Base-by-base conservation (phyloP, 1,140 invertebrate species). In the Drosophila ogumai region DNA sequence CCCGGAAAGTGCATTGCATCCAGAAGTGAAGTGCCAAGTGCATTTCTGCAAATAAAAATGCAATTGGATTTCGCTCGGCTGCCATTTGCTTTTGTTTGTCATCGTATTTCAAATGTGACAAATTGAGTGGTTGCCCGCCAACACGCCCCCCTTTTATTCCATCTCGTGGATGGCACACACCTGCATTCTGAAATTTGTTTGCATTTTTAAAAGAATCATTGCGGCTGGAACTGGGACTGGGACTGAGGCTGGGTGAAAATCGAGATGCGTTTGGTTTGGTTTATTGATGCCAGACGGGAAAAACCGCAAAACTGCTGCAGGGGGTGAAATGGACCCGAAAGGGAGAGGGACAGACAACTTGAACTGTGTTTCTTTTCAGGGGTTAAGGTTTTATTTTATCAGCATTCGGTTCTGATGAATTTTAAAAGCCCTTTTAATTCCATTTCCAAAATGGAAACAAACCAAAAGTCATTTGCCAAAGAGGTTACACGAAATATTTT, bases 1-100 rank as follows among this genome's bases (percentile, higher is more conserved):
- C 32, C 38, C n/a, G 41, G 31, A 8, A 22, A 63, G 54, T 49
- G 69, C 59, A 77, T 52, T 46, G 58, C 55, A 59, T 60, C 58
- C 50, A 54, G 46, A 47, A 47, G 64, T 72, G 64, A 82, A 87
- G 86, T 91, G 87, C 75, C 75, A 86, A 90, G 55, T 73, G 79
- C 88, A 80, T 91, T 90, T 73, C 67, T 87, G 86, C 63, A 91
- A 90, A 90, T 91, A 91, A 91, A 91, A 90, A 90, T 91, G 82
- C 82, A 91, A 91, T 90, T 90, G 71, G 69, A 87, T 90, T 90
- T 91, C 56, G 86, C 75, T 76, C 67, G 65, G 59, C 57, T 78
- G 60, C 38, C 52, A 8, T 46, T 41, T 58, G 57, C 49, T 52
- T 79, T 46, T 79, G 73, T 78, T 64, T 68, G 80, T 81, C 80